These are phyloP conservation scores for Numenius phaeopus DNA, from an alignment of 2,797 vertebrate genomes.

Conservation along the genomic window DNA sequence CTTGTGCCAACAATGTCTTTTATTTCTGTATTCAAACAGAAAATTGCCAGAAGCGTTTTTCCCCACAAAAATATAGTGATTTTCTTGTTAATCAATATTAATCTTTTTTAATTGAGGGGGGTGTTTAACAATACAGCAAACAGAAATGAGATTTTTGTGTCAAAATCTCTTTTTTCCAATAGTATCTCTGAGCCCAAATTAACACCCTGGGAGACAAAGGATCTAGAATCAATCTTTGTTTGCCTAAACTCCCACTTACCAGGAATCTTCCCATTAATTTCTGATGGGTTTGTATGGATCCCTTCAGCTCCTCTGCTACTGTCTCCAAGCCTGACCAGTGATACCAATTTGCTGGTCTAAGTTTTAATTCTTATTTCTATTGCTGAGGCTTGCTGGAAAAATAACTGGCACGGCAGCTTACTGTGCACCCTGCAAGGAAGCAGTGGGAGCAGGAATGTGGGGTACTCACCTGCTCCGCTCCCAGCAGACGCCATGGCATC, in stretches of 20 bases:
- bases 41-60: background rate
- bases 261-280: conserved; percentile 22
- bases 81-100: conserved; percentile 50
- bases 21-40: conserved; percentile 2
- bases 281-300: background rate
- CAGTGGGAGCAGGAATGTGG: background rate
- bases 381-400: background rate
- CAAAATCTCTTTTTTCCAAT: conserved; percentile 18
- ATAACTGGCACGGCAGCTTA: background rate
- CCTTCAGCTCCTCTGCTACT: background rate
- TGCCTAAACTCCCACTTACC: conserved; percentile 29
- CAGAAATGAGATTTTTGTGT: background rate
- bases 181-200: background rate
- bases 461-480: background rate
- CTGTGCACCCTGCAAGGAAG: background rate
- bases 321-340: background rate
- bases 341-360: background rate
- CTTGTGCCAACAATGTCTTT: background rate
- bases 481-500: background rate
- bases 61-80: conserved; percentile 16
- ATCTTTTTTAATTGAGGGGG: background rate
- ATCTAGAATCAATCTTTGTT: conserved; percentile 40
- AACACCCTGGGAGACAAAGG: conserved; percentile 43
- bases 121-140: background rate
- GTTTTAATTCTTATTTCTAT: background rate